Evolutionary conservation across 2,113 vertebrate species (phyloP), one percentile per base, ranked within the genome.

Genomic region (Baryphthengus martii): DNA sequence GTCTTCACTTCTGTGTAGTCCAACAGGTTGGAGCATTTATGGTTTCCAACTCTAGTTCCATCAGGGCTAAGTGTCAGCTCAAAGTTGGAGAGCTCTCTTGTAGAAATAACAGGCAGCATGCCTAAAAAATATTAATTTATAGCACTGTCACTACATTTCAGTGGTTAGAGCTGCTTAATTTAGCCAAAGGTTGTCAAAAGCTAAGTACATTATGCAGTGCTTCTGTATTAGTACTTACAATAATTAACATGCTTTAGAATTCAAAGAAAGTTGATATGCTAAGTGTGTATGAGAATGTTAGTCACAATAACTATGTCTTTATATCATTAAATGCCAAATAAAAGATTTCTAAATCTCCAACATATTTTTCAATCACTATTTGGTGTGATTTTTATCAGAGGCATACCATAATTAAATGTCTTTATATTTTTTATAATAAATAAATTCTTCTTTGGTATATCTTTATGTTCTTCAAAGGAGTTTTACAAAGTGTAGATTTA

Each of bases 41-140:
- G 99, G 97, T 99, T 99, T 47, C 99, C 99, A 23, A 98, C 98
- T 18, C 99, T 98, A 6, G 98, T 99, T 52, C 99, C 99, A 29
- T 99, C 99, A 0, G 98, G 99, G 85, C 99, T 99, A 40, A 99
- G 98, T 4, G 98, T 99, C 93, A 99, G 97, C 73, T 99, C 99
- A 58, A 99, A 99, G 97, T 99, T 99, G 94, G 98, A 99, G 74
- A 99, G 98, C 28, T 98, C 98, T 23, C 98, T 98, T 8, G 99
- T 99, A 79, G 99, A 99, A 96, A 99, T 97, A 25, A 99, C 98
- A 2, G 99, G 99, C 14, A 99, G 98, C 99, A 99, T 99, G 42
- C 99, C 99, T 99, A 89, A 15, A 59, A 93, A 77, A 88, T 8
- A 92, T 78, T 20, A 65, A 76, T 93, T 92, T 62, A 39, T 31